Conservation (phyloP, 2,888 invertebrate species). For the Himalopsyche anomala region DNA sequence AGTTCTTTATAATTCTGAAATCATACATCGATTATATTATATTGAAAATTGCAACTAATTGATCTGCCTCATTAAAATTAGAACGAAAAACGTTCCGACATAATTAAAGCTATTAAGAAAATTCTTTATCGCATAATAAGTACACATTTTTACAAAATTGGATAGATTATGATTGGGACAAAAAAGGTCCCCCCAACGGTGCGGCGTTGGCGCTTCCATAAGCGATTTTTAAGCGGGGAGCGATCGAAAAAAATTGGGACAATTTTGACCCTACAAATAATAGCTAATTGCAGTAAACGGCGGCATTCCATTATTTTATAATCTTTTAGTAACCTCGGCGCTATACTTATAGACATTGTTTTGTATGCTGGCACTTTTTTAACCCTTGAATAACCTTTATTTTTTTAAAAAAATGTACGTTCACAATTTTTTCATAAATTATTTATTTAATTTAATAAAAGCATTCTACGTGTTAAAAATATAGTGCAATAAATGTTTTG, state of each 20-base stretch:
- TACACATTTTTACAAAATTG: not conserved
- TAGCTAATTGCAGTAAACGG: constrained; percentile 63
- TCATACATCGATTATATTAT: not conserved
- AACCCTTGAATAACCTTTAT: too few species aligned
- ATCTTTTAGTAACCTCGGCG: not conserved
- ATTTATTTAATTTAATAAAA: too few species aligned
- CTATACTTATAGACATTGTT: not conserved
- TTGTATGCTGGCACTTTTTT: too few species aligned
- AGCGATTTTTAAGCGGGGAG: constrained; percentile 61
- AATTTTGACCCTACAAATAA: constrained; percentile 45
- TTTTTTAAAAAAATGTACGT: too few species aligned
- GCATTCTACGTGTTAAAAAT: too few species aligned
- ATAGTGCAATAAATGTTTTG: too few species aligned
- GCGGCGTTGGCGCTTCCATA: constrained; percentile 46
- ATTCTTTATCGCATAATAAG: not conserved
- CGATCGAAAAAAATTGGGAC: constrained; percentile 48
- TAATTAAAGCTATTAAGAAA: constrained; percentile 20
- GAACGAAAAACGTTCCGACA: not conserved
- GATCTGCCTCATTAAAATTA: not conserved
- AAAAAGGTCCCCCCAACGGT: constrained; percentile 12
- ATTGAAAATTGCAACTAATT: not conserved
- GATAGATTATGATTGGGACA: constrained; percentile 41
- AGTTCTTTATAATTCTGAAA: not conserved
- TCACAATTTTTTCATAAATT: too few species aligned
- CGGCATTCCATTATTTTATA: constrained; percentile 31